These are phyloP conservation scores for Pituophis catenifer DNA, from an alignment of 2,113 vertebrate species.

Conservation along the genomic window DNA sequence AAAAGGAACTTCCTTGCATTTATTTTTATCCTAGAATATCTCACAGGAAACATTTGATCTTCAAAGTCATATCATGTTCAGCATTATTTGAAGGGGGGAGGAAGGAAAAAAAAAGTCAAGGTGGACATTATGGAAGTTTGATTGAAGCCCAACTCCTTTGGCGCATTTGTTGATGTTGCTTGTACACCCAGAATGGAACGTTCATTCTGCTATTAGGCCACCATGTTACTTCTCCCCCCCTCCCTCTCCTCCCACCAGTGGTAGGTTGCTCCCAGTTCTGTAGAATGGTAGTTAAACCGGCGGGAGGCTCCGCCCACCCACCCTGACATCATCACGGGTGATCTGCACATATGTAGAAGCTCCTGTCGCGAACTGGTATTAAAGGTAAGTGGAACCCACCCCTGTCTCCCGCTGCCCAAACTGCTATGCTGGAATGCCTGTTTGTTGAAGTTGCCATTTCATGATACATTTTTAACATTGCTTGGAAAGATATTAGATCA, in stretches of 20 bases:
- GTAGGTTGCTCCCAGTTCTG: no score
- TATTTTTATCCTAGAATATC: neutral
- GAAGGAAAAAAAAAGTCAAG: neutral
- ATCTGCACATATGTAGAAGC: no score
- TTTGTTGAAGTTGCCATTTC: neutral
- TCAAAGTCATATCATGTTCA: neutral
- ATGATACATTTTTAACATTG: neutral
- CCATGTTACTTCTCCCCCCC: no score
- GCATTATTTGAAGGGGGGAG: neutral
- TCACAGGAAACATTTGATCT: neutral
- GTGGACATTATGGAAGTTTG: neutral
- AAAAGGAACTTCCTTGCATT: neutral
- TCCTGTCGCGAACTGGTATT: no score
- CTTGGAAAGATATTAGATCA: neutral
- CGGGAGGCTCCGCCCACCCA: no score
- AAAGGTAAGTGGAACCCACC: no score
- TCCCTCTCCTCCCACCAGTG: neutral
- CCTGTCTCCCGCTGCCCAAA: neutral
- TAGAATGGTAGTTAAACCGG: no score
- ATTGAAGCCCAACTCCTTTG: neutral
- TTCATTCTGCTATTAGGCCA: neutral
- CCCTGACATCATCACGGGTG: no score
- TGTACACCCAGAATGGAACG: neutral
- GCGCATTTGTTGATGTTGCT: neutral
- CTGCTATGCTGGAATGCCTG: neutral